Evolutionary conservation across 2,797 vertebrate genomes (phyloP), one percentile per base, ranked within the genome.

Genomic region (Clarias laeviceps): DNA sequence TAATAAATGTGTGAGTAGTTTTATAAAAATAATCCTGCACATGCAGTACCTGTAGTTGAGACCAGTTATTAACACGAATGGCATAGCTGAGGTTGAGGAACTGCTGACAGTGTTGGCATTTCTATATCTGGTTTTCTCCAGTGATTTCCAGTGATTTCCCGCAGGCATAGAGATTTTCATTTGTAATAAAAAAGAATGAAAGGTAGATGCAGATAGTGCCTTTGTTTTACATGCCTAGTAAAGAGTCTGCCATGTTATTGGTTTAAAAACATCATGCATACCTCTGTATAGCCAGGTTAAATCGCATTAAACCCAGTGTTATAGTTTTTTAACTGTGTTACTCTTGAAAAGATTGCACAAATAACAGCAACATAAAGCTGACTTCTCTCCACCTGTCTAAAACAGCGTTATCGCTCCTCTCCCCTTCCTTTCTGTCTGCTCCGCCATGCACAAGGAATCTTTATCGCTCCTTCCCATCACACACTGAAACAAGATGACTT

Each of bases 391-490:
- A 80, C 82, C 68, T 84, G 69, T 82, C 40, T 74, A 54, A 65
- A 79, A 56, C 9, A 70, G 54, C 34, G 17, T 82, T 89, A 88
- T 89, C 50, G 85, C 84, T 95, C 94, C 62, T 82, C 82, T 72
- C 74, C 68, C 74, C 56, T 57, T 70, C 73, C 54, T 50, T 54
- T 40, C 82, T 83, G 57, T 83, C 77, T 85, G 72, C 72, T 82
- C 22, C 85, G 61, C 73, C 22, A 27, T 80, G 77, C 82, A 83
- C 68, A 57, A 76, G 82, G 61, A 87, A 87, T 68, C 86, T 84
- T 81, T 84, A 84, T 87, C 89, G 73, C 64, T 83, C 85, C 90
- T 87, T 84, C 84, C 87, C 87, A 85, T 74, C 92, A 92, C 92
- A 92, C 82, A n/a, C 76, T 72, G 81, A 79, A 85, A 88, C 65